Evolutionary conservation across 2,113 vertebrate genomes (phyloP).

Genomic region (Ursus arctos): DNA sequence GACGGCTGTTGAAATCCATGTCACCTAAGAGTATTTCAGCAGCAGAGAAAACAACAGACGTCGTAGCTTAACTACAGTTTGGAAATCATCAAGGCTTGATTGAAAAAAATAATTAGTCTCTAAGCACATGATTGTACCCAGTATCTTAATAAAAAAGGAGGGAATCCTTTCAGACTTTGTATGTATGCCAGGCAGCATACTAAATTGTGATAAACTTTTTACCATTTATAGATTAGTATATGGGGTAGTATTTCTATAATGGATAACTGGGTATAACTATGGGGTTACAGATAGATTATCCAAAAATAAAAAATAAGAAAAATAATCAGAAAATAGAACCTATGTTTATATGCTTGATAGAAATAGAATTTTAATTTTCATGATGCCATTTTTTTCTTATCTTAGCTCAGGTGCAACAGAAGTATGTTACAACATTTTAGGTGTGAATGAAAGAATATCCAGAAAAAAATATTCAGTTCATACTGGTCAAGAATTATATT

Average conservation of each 20-base stretch:
- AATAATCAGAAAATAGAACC: background rate
- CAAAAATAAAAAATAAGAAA: background rate
- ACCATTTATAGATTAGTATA: background rate
- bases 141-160: background rate
- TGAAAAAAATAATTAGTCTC: background rate
- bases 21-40: background rate
- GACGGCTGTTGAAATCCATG: background rate
- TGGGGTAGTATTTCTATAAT: background rate
- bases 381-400: background rate
- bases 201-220: conserved; percentile 24
- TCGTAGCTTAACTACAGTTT: background rate
- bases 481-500: background rate
- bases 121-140: background rate
- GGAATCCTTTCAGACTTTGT: background rate
- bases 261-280: background rate
- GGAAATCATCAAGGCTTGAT: background rate
- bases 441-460: background rate
- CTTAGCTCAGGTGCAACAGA: background rate
- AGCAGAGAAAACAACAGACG: background rate
- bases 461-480: background rate
- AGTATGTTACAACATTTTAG: background rate
- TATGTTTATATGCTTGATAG: background rate
- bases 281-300: background rate
- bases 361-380: conserved; percentile 35
- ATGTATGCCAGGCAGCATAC: background rate